These are phyloP conservation scores for Stylophora pistillata DNA, from an alignment of 64 coral and sea anemone genomes.

Conservation along the genomic window DNA sequence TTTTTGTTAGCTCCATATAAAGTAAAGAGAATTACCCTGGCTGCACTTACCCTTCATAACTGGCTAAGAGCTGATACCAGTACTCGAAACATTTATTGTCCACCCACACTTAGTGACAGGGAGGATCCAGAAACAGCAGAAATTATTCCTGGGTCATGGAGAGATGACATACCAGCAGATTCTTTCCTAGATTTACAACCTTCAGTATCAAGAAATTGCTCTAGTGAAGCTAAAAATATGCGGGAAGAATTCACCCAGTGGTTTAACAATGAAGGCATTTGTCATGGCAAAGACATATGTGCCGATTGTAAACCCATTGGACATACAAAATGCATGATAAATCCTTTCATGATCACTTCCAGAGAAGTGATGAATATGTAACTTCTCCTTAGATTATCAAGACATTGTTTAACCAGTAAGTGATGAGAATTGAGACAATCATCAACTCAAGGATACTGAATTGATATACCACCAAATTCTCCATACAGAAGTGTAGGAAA, in stretches of 20 bases:
- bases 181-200: slow-evolving; percentile 35
- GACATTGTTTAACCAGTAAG: too few relatives aligned
- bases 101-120: slow-evolving; percentile 2
- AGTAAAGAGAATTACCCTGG: slow-evolving; percentile 54
- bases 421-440: too few relatives aligned
- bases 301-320: slow-evolving; percentile 2
- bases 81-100: slow-evolving; percentile 34
- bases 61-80: slow-evolving; percentile 34
- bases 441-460: too few relatives aligned
- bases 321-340: background rate
- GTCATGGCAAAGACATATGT: slow-evolving; percentile 43
- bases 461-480: too few relatives aligned
- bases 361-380: slow-evolving; percentile 21
- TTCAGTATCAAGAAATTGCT: slow-evolving; percentile 28
- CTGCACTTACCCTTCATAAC: slow-evolving; percentile 43
- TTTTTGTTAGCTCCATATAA: too few relatives aligned
- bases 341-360: background rate
- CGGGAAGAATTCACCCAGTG: slow-evolving; percentile 38
- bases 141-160: slow-evolving; percentile 56
- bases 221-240: slow-evolving; percentile 36
- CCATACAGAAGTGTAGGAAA: too few relatives aligned
- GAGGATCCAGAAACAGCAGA: slow-evolving; percentile 41
- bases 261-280: slow-evolving; percentile 59
- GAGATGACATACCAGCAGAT: slow-evolving; percentile 17
- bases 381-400: too few relatives aligned